Evolutionary conservation across 2,113 vertebrate genomes (phyloP).

Genomic region (Dasypus novemcinctus): DNA sequence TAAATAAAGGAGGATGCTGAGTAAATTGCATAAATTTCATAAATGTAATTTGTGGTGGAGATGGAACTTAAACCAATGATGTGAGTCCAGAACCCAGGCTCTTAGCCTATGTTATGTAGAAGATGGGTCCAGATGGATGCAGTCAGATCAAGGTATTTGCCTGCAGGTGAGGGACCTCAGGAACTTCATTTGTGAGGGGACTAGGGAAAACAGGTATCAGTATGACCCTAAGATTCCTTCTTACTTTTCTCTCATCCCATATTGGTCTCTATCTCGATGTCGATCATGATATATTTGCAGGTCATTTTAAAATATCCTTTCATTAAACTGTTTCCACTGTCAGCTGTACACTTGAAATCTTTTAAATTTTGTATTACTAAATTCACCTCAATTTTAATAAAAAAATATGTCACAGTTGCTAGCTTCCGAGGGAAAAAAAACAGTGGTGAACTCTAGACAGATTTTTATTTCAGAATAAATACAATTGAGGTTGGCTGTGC

Average conservation of each 20-base stretch:
- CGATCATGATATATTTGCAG: not conserved
- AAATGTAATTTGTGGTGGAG: not conserved
- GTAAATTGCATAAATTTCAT: not conserved
- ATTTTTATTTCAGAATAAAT: constrained; percentile 6
- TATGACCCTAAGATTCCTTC: not conserved
- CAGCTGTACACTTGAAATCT: not conserved
- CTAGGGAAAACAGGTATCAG: not conserved
- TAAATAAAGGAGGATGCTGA: not conserved
- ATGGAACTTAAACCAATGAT: not conserved
- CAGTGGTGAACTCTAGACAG: not conserved
- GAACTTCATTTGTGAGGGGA: not conserved
- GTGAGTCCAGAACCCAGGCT: not conserved
- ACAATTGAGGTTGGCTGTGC: not conserved
- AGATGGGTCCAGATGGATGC: no score
- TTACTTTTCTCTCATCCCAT: not conserved
- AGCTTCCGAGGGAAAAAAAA: not conserved
- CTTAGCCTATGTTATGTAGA: not conserved
- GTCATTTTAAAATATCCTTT: not conserved
- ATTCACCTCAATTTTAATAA: not conserved
- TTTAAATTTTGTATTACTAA: not conserved
- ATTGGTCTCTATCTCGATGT: not conserved
- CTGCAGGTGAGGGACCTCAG: not conserved
- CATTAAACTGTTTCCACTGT: not conserved
- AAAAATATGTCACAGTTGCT: not conserved
- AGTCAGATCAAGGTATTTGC: not conserved